These are phyloP conservation scores for Uria lomvia DNA, from an alignment of 2,113 vertebrate genomes.

Conservation along the genomic window DNA sequence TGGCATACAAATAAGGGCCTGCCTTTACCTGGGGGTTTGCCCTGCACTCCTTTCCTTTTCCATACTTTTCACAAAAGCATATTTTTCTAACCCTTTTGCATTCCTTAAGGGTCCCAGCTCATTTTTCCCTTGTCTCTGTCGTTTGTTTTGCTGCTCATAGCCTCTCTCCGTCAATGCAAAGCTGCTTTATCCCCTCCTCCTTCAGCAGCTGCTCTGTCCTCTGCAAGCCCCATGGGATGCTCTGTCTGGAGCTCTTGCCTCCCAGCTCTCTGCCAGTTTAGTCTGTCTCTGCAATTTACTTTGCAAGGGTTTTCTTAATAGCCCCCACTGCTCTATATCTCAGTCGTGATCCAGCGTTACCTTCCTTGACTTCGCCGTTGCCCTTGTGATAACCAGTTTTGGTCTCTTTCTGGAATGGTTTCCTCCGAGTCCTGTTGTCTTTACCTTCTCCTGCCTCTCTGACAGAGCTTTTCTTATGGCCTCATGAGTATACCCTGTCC, in stretches of 20 bases:
- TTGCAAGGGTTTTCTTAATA: neutral
- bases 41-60: neutral
- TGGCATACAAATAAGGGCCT: neutral
- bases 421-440: neutral
- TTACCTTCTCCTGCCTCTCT: neutral
- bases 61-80: neutral
- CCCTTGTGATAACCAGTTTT: neutral
- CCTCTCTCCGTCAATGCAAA: neutral
- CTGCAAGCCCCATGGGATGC: neutral
- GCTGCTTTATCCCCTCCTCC: conserved; percentile 15
- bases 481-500: neutral
- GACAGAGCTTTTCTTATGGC: neutral
- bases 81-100: neutral
- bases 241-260: conserved; percentile 32
- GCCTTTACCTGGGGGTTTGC: neutral
- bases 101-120: neutral
- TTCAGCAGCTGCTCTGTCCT: conserved; percentile 21
- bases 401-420: neutral
- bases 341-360: neutral
- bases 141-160: neutral
- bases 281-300: conserved; percentile 1
- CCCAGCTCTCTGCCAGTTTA: neutral
- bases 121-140: neutral
- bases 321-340: neutral
- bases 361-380: neutral